Evolutionary conservation across 2,797 vertebrate genomes (phyloP), one percentile per base, ranked within the genome.

Genomic region (Botia almorhae): DNA sequence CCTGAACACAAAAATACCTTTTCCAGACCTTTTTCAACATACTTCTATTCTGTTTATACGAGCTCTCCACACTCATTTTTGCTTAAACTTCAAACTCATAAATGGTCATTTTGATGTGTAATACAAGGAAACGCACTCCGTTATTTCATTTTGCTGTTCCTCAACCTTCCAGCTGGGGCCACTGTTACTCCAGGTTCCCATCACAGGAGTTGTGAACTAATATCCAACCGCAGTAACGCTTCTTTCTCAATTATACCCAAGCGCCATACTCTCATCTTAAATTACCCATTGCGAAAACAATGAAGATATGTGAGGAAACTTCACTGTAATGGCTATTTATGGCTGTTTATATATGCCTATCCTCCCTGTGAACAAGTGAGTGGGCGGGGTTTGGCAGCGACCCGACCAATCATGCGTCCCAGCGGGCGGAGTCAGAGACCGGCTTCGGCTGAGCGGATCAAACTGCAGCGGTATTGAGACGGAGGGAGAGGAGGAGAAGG

Each of bases 151-250:
- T 23, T 23, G 23, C 12, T 7, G 6, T 61, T 61, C 58, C 13
- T 61, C 23, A 29, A 6, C 56, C n/a, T 67, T 78, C 81, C 81
- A 82, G 81, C 56, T 82, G 81, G 81, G 75, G 81, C 75, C 81
- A 78, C 69, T 82, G 16, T 76, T 58, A 72, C 60, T 77, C 60
- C 75, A 77, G 29, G 1, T 26, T 63, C 46, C 26, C 36, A 23
- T 53, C 13, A 56, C 17, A 26, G 23, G 3, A 33, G 21, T 69
- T 58, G 11, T 48, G 14, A 61, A 51, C 14, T 39, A 43, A 17
- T 1, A 26, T 61, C 43, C 46, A 51, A 1, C 21, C 21, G 23
- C 23, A 78, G 39, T n/a, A 63, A 71, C 48, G 33, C 29, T 69
- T 61, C 5, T 23, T 2, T 11, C 46, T 53, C 51, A 71, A 63